These are phyloP conservation scores for Peromyscus leucopus DNA, from an alignment of 2,113 vertebrate species.

Conservation along the genomic window DNA sequence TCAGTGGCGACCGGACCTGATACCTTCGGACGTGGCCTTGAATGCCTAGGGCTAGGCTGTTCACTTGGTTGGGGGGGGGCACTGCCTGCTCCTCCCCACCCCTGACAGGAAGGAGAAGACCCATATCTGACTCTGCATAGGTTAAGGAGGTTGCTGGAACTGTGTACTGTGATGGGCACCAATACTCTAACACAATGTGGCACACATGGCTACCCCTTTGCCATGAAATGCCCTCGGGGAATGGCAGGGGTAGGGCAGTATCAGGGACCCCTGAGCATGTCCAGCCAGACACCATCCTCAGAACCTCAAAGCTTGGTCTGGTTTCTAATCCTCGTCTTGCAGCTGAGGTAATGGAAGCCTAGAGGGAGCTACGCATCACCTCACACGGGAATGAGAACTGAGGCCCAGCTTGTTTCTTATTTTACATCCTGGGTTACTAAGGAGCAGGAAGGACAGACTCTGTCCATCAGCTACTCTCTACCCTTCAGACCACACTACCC, in stretches of 20 bases:
- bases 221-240: not conserved
- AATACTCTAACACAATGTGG: not conserved
- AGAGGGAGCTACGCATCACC: too few species aligned
- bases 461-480: not conserved
- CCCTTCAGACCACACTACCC: not conserved
- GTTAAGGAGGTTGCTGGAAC: not conserved
- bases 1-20: not conserved
- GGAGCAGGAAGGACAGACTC: not conserved
- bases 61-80: not conserved
- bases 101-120: not conserved
- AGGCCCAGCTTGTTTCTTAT: not conserved
- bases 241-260: fast-evolving
- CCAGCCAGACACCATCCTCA: not conserved
- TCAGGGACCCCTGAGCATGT: not conserved
- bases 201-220: not conserved
- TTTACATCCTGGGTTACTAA: not conserved
- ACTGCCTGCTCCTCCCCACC: not conserved
- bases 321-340: not conserved
- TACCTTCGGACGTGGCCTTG: not conserved
- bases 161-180: fast-evolving
- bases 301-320: too few species aligned
- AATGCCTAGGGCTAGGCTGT: not conserved
- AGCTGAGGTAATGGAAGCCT: not conserved
- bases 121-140: not conserved
- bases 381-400: not conserved